phyloP scores from a whole-genome alignment of 2,113 vertebrate species.

The Triplophysa rosa region DNA sequence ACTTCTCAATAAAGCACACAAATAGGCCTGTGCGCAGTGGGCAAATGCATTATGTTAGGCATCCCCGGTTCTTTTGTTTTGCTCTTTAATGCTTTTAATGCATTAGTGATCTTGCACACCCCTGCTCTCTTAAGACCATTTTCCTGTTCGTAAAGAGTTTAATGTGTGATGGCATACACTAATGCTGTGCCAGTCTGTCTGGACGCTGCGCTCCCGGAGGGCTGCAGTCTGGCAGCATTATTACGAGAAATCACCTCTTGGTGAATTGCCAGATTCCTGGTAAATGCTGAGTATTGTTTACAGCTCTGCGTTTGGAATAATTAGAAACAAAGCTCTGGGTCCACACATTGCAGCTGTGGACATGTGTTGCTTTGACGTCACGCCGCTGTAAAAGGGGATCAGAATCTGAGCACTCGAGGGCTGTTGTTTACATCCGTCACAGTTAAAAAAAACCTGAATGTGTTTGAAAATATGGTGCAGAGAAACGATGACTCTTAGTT shows the following conservation, averaged over 20 bases:
- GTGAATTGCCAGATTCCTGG: conserved; percentile 47
- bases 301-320: conserved; percentile 49
- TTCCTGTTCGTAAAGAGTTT: neutral
- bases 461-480: neutral
- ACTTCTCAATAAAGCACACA: conserved; percentile 37
- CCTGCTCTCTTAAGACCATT: neutral
- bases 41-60: conserved; percentile 8
- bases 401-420: conserved; percentile 37
- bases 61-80: neutral
- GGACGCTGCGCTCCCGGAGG: conserved; percentile 7
- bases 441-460: neutral
- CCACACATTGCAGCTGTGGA: conserved; percentile 53
- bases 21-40: neutral
- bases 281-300: conserved; percentile 52
- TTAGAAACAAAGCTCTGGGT: conserved; percentile 40
- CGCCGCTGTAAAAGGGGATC: conserved; percentile 47
- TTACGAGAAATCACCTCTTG: conserved; percentile 44
- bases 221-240: conserved; percentile 35
- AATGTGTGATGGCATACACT: neutral
- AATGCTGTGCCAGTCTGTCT: neutral
- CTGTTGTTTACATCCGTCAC: neutral
- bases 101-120: conserved; percentile 16
- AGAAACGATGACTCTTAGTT: too few species aligned
- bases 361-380: conserved; percentile 53
- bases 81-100: neutral